phyloP scores from a whole-genome alignment of 2,113 vertebrate species.

The Protobothrops mucrosquamatus region DNA sequence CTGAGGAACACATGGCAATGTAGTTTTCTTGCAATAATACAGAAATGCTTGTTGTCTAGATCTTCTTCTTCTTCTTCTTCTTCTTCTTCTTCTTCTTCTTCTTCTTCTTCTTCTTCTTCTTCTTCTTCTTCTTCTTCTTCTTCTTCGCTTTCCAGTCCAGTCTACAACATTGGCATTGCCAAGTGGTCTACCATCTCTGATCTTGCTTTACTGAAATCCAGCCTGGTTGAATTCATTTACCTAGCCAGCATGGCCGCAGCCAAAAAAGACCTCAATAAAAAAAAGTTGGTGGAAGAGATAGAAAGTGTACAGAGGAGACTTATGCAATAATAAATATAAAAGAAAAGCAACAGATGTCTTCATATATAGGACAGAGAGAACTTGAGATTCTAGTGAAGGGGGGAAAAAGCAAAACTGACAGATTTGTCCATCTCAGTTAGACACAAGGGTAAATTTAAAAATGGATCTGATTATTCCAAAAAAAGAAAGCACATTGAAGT shows the following conservation, averaged over 20 bases:
- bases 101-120: too few relatives aligned
- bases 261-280: background rate
- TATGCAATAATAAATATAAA: fast-evolving
- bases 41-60: too few relatives aligned
- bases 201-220: background rate
- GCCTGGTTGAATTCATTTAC: background rate
- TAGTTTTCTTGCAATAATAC: too few relatives aligned
- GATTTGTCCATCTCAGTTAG: background rate
- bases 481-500: fast-evolving
- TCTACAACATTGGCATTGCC: too few relatives aligned
- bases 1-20: too few relatives aligned
- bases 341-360: background rate
- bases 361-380: background rate
- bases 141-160: too few relatives aligned
- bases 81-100: too few relatives aligned
- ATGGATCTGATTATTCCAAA: background rate
- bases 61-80: too few relatives aligned
- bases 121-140: too few relatives aligned
- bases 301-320: background rate
- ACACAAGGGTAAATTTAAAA: background rate
- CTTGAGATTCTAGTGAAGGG: background rate
- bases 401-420: background rate
- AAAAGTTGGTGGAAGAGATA: background rate
- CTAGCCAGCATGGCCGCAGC: background rate
- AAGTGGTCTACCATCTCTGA: background rate